Evolutionary conservation across 35 echinoderm and acorn worm genomes (phyloP), one percentile per base, ranked within the genome.

Genomic region (Anneissia japonica): DNA sequence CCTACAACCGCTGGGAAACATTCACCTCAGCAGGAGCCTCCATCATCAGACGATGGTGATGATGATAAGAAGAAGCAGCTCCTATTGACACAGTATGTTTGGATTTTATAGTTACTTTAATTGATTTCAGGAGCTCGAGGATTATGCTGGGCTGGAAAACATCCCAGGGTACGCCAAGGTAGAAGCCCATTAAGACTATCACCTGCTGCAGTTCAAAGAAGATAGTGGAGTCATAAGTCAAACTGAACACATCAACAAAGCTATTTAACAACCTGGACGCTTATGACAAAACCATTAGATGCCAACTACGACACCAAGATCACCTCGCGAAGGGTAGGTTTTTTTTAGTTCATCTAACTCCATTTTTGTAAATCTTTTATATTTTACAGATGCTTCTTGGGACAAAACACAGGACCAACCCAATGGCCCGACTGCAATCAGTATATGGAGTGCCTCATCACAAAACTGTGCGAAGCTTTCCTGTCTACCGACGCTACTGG

Each of bases 381-480:
- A 38, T 17, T 89, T 28, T 83, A 30, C 83, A 79, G 89, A 38
- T 86, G 76, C 33, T 91, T 91, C 74, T 55, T 91, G 28, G 89
- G 40, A 13, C 21, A 40, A 35, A 78, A 91, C 32, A 30, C 84
- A 11, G 77, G 89, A 56, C 84, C 76, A 32, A 56, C 76, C n/a
- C 43, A 43, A 43, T 81, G 83, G 46, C 89, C 76, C 0, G 89
- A 91, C 37, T 38, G 74, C 11, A 86, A 91, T 40, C 4, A 84
- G 35, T 77, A 86, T 72, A 91, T 86, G 89, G 84, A 91, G 84
- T 86, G 76, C 56, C 43, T 91, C 36, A 86, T 91, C 30, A n/a
- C 38, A 3, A 91, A 91, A 76, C 89, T 86, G 30, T 91, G 89
- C 46, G 36, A 31, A 51, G 23, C 28, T 14, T 86, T 37, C 79